A percentile compares a stretch with the other conserved stretches of the same genome.
Conservation (phyloP, 1,140 invertebrate species). For the Rhopalosiphum padi region DNA sequence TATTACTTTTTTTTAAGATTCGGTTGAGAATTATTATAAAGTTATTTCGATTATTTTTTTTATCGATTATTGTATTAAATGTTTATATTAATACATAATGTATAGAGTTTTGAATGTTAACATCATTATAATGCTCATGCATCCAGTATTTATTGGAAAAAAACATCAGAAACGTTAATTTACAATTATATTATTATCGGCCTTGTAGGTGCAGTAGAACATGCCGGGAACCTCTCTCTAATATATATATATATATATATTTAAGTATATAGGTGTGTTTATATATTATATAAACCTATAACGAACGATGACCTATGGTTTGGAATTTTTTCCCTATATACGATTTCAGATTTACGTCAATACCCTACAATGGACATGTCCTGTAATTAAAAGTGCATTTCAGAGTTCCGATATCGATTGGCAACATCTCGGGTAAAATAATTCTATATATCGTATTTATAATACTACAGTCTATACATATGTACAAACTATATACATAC, state of each 20-base stretch:
- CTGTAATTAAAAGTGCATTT: slow-evolving; percentile 23
- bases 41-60: neutral
- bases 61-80: neutral
- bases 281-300: neutral
- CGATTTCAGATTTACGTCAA: neutral
- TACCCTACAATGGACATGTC: neutral
- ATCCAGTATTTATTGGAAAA: neutral
- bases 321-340: neutral
- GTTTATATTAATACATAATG: neutral
- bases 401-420: neutral
- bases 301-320: neutral
- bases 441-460: neutral
- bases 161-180: neutral
- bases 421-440: neutral
- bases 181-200: neutral
- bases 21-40: neutral
- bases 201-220: slow-evolving; percentile 13
- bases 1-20: neutral
- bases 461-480: neutral
- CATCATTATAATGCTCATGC: neutral
- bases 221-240: neutral
- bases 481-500: neutral
- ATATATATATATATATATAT: too few relatives aligned
- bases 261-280: neutral
- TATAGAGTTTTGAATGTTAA: neutral